These are phyloP conservation scores for Hydrolagus affinis DNA, from an alignment of 2,113 vertebrate genomes.

Conservation along the genomic window DNA sequence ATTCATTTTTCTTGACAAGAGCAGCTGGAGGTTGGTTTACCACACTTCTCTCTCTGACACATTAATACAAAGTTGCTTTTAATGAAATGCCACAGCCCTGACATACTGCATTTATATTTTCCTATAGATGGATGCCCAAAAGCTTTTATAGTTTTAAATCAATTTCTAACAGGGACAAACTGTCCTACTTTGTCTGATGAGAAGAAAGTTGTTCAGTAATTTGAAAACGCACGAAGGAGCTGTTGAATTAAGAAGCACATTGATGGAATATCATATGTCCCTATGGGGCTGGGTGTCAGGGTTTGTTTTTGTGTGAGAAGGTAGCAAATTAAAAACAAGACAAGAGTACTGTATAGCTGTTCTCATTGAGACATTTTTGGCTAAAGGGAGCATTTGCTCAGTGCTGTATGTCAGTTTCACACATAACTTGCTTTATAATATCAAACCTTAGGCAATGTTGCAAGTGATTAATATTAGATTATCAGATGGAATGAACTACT, in stretches of 20 bases:
- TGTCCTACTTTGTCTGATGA: slow-evolving; percentile 43
- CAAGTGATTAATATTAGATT: background rate
- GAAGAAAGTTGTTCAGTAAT: slow-evolving; percentile 42
- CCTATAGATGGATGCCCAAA: slow-evolving; percentile 47
- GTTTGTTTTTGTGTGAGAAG: background rate
- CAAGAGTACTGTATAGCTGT: no score
- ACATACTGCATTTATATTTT: slow-evolving; percentile 48
- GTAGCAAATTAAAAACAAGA: background rate
- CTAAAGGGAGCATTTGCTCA: background rate
- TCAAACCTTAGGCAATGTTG: background rate
- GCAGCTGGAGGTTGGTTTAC: slow-evolving; percentile 39
- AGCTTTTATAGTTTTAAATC: slow-evolving; percentile 52
- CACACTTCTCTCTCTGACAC: slow-evolving; percentile 38
- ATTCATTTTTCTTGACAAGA: slow-evolving; percentile 36
- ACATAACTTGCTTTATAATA: background rate
- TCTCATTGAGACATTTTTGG: background rate
- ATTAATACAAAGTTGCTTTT: slow-evolving; percentile 49
- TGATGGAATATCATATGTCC: background rate
- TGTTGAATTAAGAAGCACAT: background rate
- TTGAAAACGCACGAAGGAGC: slow-evolving; percentile 30
- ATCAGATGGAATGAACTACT: background rate
- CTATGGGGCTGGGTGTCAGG: background rate
- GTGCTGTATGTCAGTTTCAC: background rate
- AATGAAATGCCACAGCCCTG: slow-evolving; percentile 44
- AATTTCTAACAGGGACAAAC: slow-evolving; percentile 46